Evolutionary conservation across 1,140 invertebrate genomes (phyloP).

Genomic region (Cydia strobilella): DNA sequence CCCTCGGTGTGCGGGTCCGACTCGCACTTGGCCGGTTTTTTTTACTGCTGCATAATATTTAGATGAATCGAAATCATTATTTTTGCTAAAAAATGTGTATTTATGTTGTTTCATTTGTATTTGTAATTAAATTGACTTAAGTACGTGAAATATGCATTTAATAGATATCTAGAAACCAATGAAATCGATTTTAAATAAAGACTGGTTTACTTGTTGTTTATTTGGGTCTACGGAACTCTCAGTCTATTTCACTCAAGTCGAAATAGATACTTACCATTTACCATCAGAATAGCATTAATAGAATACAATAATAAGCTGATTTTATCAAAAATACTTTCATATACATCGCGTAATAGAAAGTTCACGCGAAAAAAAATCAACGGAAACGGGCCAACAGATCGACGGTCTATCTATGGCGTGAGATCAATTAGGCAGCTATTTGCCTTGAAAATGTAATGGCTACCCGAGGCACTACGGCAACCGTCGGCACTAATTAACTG

Average conservation of each 20-base stretch:
- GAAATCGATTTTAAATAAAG: no score
- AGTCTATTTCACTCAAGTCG: neutral
- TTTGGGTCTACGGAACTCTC: neutral
- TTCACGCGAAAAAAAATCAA: slow-evolving; percentile 33
- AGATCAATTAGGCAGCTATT: slow-evolving; percentile 62
- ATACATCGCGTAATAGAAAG: slow-evolving; percentile 3
- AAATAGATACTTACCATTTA: neutral
- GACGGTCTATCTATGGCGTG: slow-evolving; percentile 56
- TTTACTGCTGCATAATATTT: no score
- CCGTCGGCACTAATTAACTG: slow-evolving; percentile 39
- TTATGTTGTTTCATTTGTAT: no score
- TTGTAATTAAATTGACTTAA: no score
- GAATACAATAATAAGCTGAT: slow-evolving; percentile 3
- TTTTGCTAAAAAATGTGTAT: no score
- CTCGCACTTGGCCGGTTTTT: no score
- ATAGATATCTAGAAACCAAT: no score
- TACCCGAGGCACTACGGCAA: slow-evolving; percentile 32
- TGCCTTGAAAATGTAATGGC: slow-evolving; percentile 62
- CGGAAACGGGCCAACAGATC: slow-evolving; percentile 51
- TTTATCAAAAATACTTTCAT: neutral
- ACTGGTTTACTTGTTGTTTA: no score
- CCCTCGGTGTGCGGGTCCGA: no score
- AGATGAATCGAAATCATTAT: no score
- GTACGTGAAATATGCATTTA: no score
- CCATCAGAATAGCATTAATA: neutral